phyloP scores from a whole-genome alignment of 1,140 invertebrate genomes.

The Pseudobourletiella spinata region DNA sequence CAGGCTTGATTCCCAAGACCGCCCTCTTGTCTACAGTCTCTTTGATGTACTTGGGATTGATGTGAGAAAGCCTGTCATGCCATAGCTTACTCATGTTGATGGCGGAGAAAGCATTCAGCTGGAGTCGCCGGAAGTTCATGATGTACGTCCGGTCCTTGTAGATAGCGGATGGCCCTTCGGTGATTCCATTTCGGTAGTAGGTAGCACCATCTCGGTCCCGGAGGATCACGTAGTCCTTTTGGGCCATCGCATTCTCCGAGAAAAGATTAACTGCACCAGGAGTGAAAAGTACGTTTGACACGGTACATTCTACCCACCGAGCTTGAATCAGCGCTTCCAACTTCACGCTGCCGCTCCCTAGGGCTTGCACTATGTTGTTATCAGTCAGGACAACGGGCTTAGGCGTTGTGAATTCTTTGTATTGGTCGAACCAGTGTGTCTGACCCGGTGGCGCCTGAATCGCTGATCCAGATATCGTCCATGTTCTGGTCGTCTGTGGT shows the following conservation, averaged over 20 bases:
- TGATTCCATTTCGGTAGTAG: neutral
- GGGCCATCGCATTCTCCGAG: slow-evolving; percentile 1
- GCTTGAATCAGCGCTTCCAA: neutral
- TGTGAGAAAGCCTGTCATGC: no score
- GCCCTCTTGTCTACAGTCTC: no score
- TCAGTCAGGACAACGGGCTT: neutral
- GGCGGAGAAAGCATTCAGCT: no score
- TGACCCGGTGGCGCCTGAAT: slow-evolving; percentile 3
- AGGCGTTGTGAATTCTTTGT: neutral
- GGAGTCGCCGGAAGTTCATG: neutral
- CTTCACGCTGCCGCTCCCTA: neutral
- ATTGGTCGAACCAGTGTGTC: neutral
- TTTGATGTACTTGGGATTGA: no score
- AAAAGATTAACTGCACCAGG: no score
- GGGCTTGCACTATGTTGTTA: neutral
- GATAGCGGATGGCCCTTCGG: neutral
- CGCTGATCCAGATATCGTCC: neutral
- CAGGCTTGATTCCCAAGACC: no score
- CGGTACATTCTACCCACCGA: neutral
- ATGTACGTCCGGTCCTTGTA: neutral
- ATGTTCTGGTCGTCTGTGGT: neutral
- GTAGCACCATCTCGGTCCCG: neutral
- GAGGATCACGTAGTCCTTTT: neutral
- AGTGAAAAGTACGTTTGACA: neutral
- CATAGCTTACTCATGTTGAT: no score